These are phyloP conservation scores for Latrodectus elegans DNA, from an alignment of 2,888 invertebrate species.

Conservation along the genomic window DNA sequence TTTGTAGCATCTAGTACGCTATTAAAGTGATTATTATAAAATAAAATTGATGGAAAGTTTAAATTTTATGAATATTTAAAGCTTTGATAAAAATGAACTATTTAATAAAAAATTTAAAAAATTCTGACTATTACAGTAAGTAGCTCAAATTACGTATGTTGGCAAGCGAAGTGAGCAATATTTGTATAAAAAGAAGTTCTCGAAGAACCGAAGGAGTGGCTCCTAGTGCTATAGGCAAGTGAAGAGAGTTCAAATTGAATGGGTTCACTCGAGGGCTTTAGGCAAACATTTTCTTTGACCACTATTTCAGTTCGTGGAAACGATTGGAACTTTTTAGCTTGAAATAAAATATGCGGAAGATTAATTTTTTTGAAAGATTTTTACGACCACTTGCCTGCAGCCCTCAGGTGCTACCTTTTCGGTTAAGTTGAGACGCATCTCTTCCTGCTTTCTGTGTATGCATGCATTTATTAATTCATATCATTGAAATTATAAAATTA, in stretches of 20 bases:
- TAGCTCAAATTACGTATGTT: too few species aligned
- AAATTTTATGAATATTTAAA: too few species aligned
- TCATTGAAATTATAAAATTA: background rate
- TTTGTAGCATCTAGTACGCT: too few species aligned
- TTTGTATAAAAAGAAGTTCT: too few species aligned
- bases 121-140: too few species aligned
- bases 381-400: constrained; percentile 29
- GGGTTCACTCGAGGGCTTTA: constrained; percentile 26
- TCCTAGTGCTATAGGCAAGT: constrained; percentile 48
- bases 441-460: too few species aligned
- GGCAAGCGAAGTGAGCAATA: too few species aligned
- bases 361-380: background rate
- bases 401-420: constrained; percentile 47
- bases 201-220: constrained; percentile 31
- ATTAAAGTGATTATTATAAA: too few species aligned
- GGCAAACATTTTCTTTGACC: constrained; percentile 16
- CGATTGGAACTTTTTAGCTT: background rate
- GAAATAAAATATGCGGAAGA: background rate
- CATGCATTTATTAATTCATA: too few species aligned
- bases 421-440: background rate
- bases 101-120: too few species aligned
- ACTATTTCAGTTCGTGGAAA: background rate
- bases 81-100: too few species aligned
- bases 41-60: too few species aligned
- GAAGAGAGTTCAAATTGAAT: background rate